These are phyloP conservation scores for Microcaecilia unicolor DNA, from an alignment of 2,797 vertebrate species.

Conservation along the genomic window DNA sequence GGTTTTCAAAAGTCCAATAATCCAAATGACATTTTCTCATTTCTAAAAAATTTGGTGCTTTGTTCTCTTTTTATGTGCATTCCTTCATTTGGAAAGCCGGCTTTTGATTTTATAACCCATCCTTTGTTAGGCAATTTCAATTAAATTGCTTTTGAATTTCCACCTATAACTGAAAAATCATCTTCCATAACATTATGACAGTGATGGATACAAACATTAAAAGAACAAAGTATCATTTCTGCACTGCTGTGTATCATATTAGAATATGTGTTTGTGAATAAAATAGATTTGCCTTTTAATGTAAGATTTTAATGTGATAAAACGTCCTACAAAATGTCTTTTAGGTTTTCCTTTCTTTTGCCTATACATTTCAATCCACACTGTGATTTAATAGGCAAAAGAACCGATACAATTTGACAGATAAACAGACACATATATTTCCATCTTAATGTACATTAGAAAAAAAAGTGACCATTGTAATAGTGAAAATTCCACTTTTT, in stretches of 20 bases:
- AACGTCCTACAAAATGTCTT: too few relatives aligned
- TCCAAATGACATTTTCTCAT: not conserved
- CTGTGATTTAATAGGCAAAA: too few relatives aligned
- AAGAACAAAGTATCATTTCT: slow-evolving; percentile 15
- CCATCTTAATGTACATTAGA: too few relatives aligned
- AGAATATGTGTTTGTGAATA: slow-evolving; percentile 15
- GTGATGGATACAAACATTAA: slow-evolving; percentile 16
- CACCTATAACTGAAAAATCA: slow-evolving; percentile 6
- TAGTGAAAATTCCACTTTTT: too few relatives aligned
- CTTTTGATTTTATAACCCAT: slow-evolving; percentile 13
- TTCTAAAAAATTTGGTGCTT: not conserved
- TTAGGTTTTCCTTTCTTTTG: too few relatives aligned
- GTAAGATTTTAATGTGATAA: too few relatives aligned
- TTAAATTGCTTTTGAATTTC: slow-evolving; percentile 19
- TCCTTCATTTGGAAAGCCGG: not conserved
- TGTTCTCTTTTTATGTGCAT: not conserved
- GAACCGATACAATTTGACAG: too few relatives aligned
- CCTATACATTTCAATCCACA: too few relatives aligned
- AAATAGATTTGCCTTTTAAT: slow-evolving; percentile 9
- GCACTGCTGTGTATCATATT: slow-evolving; percentile 15
- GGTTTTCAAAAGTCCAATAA: too few relatives aligned
- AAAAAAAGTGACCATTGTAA: too few relatives aligned
- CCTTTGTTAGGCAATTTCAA: slow-evolving; percentile 19
- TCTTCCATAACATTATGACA: slow-evolving; percentile 11
- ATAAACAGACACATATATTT: too few relatives aligned